Evolutionary conservation across 1,140 invertebrate genomes (phyloP), one percentile per base, ranked within the genome.

Genomic region (Lutraria rhynchaena): DNA sequence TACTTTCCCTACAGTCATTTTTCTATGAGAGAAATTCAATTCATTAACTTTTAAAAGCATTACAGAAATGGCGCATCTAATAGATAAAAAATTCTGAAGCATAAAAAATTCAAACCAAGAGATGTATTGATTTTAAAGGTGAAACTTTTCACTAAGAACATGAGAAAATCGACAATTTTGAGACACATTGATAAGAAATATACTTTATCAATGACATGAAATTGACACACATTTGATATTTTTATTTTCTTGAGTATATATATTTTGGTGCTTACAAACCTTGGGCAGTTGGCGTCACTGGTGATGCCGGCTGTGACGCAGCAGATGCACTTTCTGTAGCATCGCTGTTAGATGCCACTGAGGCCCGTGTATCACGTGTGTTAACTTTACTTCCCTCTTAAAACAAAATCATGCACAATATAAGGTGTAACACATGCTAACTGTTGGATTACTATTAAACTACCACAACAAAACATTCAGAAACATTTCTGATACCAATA

Each of bases 261-360:
- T n/a, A n/a, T n/a, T n/a, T n/a, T n/a, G n/a, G n/a, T n/a, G 7
- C 7, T 49, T 81, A 55, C 76, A 67, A 57, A 61, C 35, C 31
- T 61, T 51, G 24, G 33, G 37, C 73, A 61, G 75, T 65, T 61
- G 58, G 37, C 17, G 63, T 53, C 33, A 73, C 33, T 57, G 81
- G 49, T 35, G 63, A 69, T 13, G 44, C 35, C 41, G 65, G 73
- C 37, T 63, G 51, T 44, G 33, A 69, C 41, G 65, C 67, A 65
- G 73, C 55, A 22, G 76, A 71, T 1, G 74, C 76, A 31, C n/a
- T n/a, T n/a, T n/a, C n/a, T n/a, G n/a, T n/a, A n/a, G 73, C 55
- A 60, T 83, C 74, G 29, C 57, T 67, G 24, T 77, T 49, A 0
- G 63, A 77, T 33, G 53, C 49, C 11, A 51, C 55, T 31, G 81